Conservation (phyloP, 2,797 vertebrate genomes). For the Myotis daubentonii region DNA sequence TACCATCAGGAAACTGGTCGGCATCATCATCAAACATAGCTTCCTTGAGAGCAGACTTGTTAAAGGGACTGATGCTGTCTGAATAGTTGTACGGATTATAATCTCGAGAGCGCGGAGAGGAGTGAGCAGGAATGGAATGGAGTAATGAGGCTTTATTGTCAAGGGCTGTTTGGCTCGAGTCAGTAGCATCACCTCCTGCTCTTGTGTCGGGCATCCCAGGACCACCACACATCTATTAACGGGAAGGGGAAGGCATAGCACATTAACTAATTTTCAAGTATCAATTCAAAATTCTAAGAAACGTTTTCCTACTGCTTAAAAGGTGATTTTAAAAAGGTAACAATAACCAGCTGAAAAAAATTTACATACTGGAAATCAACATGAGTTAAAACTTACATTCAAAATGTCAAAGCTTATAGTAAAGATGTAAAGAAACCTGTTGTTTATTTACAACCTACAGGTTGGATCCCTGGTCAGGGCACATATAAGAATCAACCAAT, state of each 20-base stretch:
- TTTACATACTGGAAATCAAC: not conserved
- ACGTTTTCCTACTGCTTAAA: not conserved
- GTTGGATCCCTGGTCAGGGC: not conserved
- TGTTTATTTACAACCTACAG: not conserved
- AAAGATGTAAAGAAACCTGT: not conserved
- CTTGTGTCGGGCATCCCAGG: constrained; percentile 87
- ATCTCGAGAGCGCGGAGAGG: constrained; percentile 93
- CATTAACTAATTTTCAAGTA: constrained; percentile 41
- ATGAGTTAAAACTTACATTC: constrained; percentile 36
- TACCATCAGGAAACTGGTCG: constrained; percentile 94
- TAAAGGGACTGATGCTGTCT: constrained; percentile 89
- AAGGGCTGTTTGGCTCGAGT: constrained; percentile 91
- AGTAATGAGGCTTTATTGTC: constrained; percentile 97
- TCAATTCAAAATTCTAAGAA: not conserved
- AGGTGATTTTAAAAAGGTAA: constrained; percentile 14
- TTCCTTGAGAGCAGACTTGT: constrained; percentile 95
- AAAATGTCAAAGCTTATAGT: constrained; percentile 28
- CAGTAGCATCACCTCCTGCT: constrained; percentile 86
- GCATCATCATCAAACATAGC: constrained; percentile 94
- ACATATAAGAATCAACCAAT: not conserved
- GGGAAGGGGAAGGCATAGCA: not conserved
- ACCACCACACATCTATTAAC: constrained; percentile 85
- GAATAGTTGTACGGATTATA: constrained; percentile 91
- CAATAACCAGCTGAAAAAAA: not conserved
- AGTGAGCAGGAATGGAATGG: constrained; percentile 93